phyloP scores from a whole-genome alignment of 1,140 invertebrate genomes.

The Ostrea denselamellosa region DNA sequence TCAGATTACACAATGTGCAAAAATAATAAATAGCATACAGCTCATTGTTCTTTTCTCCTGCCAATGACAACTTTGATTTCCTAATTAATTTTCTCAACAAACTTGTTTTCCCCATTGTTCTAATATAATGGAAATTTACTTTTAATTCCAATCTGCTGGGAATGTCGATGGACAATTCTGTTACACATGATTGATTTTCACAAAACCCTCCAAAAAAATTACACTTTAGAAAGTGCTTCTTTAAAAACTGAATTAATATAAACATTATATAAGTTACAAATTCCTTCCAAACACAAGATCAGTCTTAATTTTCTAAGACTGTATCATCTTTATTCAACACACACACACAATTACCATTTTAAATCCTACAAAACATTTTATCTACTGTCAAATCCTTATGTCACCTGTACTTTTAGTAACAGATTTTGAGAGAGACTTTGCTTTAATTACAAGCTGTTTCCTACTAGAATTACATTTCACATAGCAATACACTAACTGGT shows the following conservation, averaged over 20 bases:
- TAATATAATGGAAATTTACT: not conserved
- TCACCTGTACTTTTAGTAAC: not conserved
- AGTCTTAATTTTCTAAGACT: not conserved
- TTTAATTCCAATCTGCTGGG: conserved; percentile 7
- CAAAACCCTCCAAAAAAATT: not conserved
- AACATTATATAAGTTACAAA: not conserved
- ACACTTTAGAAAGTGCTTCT: not conserved
- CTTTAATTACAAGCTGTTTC: conserved; percentile 9
- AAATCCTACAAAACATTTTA: not conserved
- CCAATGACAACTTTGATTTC: conserved; percentile 7
- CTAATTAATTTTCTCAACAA: conserved; percentile 11
- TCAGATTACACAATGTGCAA: not conserved
- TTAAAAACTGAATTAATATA: not conserved
- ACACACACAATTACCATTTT: not conserved
- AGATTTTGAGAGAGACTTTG: not conserved
- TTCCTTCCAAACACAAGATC: not conserved
- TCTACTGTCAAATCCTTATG: not conserved
- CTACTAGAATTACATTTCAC: conserved; percentile 19
- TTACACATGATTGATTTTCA: not conserved
- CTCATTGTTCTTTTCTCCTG: not conserved
- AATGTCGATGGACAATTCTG: not conserved
- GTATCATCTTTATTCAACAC: not conserved
- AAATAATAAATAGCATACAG: not conserved
- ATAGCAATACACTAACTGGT: not conserved
- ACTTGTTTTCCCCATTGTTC: not conserved